Conservation (phyloP, 2,888 invertebrate species). For the Plebejus melissa region DNA sequence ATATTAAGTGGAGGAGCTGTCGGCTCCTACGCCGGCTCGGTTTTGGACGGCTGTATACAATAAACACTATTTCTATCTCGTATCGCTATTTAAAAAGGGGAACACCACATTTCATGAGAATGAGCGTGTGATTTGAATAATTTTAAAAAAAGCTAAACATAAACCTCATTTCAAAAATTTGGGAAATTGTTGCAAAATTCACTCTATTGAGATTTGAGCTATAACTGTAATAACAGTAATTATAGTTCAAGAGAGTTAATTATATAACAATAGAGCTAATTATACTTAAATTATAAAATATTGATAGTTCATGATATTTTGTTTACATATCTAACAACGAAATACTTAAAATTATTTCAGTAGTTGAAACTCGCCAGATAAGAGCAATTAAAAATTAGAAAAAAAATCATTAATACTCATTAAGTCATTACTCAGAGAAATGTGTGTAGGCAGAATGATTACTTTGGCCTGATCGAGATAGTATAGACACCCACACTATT, state of each 20-base stretch:
- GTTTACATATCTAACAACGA: too few species aligned
- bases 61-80: constrained; percentile 42
- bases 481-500: background rate
- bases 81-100: constrained; percentile 19
- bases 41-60: constrained; percentile 69
- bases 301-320: too few species aligned
- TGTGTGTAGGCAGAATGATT: background rate
- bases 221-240: too few species aligned
- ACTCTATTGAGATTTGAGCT: too few species aligned
- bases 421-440: background rate
- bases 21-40: constrained; percentile 71
- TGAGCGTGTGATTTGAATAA: background rate
- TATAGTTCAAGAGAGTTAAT: too few species aligned
- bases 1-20: constrained; percentile 77
- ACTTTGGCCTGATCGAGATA: background rate
- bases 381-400: background rate
- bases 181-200: background rate
- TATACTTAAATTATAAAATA: too few species aligned
- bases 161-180: background rate
- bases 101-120: background rate
- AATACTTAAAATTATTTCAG: too few species aligned
- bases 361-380: too few species aligned
- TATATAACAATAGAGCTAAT: too few species aligned
- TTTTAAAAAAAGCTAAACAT: background rate
- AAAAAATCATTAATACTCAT: background rate